These are phyloP conservation scores for Paedocypris micromegethes DNA, from an alignment of 2,797 vertebrate species.

Conservation along the genomic window DNA sequence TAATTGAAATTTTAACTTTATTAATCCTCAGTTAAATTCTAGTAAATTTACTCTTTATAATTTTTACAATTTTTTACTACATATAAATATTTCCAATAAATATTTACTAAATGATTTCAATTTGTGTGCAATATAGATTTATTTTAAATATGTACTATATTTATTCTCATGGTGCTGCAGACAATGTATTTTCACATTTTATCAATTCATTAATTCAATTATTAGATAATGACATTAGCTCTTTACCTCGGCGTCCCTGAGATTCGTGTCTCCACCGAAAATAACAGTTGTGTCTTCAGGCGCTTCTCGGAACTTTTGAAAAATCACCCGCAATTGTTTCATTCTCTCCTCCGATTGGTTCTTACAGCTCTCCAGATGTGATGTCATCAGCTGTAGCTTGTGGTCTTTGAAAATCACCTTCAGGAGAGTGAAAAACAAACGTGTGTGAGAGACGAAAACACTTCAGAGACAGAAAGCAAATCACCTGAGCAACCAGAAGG, in stretches of 20 bases:
- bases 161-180: too few relatives aligned
- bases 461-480: background rate
- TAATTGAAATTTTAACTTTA: too few relatives aligned
- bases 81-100: too few relatives aligned
- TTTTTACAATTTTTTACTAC: too few relatives aligned
- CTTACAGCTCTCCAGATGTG: constrained; percentile 93
- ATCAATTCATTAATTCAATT: background rate
- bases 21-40: too few relatives aligned
- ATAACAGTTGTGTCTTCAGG: constrained; percentile 77
- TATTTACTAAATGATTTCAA: too few relatives aligned
- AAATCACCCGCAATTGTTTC: constrained; percentile 75
- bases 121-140: too few relatives aligned
- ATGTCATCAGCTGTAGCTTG: constrained; percentile 87
- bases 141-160: too few relatives aligned
- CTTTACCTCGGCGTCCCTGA: constrained; percentile 84
- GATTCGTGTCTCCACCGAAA: constrained; percentile 95
- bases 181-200: too few relatives aligned
- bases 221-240: background rate
- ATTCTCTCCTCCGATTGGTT: constrained; percentile 74
- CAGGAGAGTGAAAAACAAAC: background rate
- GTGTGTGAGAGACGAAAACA: too few relatives aligned
- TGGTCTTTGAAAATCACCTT: constrained; percentile 77
- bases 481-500: constrained; percentile 82
- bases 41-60: too few relatives aligned
- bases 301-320: constrained; percentile 71